Percentiles rank a stretch among this genome's conserved stretches.
phyloP scores from a whole-genome alignment of 2,888 invertebrate genomes.

The Pristionchus mayeri region DNA sequence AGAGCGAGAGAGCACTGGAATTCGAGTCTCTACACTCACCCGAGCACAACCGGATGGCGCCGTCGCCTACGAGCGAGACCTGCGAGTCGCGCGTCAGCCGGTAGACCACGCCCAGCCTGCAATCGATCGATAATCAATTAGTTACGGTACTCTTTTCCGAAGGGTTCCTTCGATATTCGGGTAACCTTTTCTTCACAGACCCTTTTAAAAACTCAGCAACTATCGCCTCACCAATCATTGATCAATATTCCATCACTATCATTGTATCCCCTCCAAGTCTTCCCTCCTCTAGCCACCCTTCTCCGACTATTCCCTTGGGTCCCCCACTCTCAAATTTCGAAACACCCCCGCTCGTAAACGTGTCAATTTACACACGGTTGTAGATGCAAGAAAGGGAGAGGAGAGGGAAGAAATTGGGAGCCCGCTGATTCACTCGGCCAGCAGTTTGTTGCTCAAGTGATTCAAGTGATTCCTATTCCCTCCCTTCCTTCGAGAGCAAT shows the following conservation, averaged over 20 bases:
- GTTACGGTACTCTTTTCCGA: neutral
- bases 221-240: too few species aligned
- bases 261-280: neutral
- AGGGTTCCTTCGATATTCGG: too few species aligned
- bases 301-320: too few species aligned
- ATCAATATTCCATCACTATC: neutral
- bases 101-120: constrained; percentile 66
- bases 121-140: constrained; percentile 39
- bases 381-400: neutral
- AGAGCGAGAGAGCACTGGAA: too few species aligned
- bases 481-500: neutral
- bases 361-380: neutral
- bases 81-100: constrained; percentile 56
- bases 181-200: too few species aligned
- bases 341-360: constrained; percentile 20
- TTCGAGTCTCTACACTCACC: too few species aligned
- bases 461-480: neutral
- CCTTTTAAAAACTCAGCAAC: too few species aligned
- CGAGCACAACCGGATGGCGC: constrained; percentile 83
- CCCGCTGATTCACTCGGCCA: neutral
- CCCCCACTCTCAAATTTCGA: neutral
- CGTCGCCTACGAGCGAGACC: constrained; percentile 79
- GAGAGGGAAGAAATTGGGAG: neutral
- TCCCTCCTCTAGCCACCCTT: neutral
- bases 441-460: neutral